Base-by-base conservation (phyloP, 2,888 invertebrate genomes). In the Hydraecia micacea region DNA sequence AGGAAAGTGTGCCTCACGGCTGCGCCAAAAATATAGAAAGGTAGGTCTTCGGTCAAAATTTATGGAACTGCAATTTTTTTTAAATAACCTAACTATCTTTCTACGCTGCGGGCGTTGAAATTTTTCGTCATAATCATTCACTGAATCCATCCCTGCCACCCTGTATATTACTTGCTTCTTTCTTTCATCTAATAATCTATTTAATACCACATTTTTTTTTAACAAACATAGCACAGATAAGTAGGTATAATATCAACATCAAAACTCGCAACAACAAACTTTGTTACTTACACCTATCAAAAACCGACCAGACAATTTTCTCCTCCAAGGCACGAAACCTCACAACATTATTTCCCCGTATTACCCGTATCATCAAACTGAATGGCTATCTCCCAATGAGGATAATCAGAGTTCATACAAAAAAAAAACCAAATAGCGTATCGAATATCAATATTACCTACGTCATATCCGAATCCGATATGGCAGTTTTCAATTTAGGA, bases 401-500 rank as follows among this genome's bases (percentile, higher is more conserved):
- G 60, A 75, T 73, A 79, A 82, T 72, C 58, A 76, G 28, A 39
- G 9, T 63, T 49, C 39, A 67, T 18, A 85, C 9, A 46, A 76
- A 80, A 84, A 49, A 73, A 80, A 63, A 67, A 62, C 72, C 46
- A 73, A 78, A 82, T 82, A 32, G 58, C 52, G 60, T 32, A 75
- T 79, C 78, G 71, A 79, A 73, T 83, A 86, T 75, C 70, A 81
- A 83, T 78, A 75, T 79, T 15, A 32, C 32, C 32, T 32, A 73
- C 73, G 75, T 75, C 83, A 86, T 86, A 73, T 81, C 77, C 70
- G 83, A 32, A 63, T 73, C n/a, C 73, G 60, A 70, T 77, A 83
- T 46, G 58, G 75, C 63, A 85, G 85, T 86, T 85, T 85, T 84
- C 85, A 84, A 86, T 85, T 80, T 84, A 84, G 80, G 65, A 85